Evolutionary conservation across 2,113 vertebrate species (phyloP), one percentile per base, ranked within the genome.

Genomic region (Manacus vitellinus): DNA sequence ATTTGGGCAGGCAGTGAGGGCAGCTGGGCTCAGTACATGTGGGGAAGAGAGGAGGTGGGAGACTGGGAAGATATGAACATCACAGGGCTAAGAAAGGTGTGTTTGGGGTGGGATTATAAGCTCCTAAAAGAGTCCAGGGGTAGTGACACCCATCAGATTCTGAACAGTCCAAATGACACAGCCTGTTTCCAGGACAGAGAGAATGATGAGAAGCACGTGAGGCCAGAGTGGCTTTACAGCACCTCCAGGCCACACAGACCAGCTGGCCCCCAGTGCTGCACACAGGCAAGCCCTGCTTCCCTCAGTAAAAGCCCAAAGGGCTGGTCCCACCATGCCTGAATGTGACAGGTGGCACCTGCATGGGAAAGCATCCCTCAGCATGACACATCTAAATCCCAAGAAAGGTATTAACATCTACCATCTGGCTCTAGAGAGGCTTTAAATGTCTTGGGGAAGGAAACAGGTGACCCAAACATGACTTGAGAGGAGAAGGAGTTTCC

Each of bases 1-100:
- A 39, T 37, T 20, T 59, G 78, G 84, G 75, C 87, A 85, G 73
- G 56, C 37, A 70, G 41, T 0, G 1, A n/a, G 27, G 56, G 54
- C 27, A 78, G n/a, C 22, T 14, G 27, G 81, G 39, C 54, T 78
- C 0, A 65, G 31, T 31, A 54, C 0, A 0, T n/a, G 30, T 41
- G n/a, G 23, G 49, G 46, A 49, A 58, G n/a, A 59, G 58, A 59
- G 41, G 43, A 72, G 10, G 22, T 19, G 84, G 39, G 25, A 72
- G 18, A 19, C 14, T 22, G 71, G 17, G 46, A 87, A 59, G 44
- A 46, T 23, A 22, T 11, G 19, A 82, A 37, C 30, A 28, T 7
- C 46, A 30, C n/a, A 51, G 16, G 18, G 37, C 46, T 62, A 67
- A 31, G 41, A 85, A 82, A 92, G 14, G 22, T 72, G 43, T 78